Conservation (phyloP, 1,140 invertebrate species). For the Steinernema feltiae region DNA sequence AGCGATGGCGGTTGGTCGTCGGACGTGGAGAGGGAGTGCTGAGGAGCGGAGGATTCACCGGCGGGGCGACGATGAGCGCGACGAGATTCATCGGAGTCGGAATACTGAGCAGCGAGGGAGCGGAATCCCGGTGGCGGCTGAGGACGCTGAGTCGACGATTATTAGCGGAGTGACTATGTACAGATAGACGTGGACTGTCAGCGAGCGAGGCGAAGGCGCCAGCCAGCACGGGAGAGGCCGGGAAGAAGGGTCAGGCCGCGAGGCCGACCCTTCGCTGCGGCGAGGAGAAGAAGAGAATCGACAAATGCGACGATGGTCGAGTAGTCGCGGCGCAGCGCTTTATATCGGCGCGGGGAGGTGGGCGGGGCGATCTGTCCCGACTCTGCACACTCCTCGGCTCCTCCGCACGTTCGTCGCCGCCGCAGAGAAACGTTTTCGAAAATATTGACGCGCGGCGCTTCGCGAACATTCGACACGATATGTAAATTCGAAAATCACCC, state of each 20-base stretch:
- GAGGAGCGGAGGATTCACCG: no score
- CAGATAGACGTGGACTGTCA: not conserved
- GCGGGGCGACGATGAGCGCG: no score
- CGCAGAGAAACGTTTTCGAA: conserved; percentile 8
- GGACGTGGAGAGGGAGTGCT: not conserved
- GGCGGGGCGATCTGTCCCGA: not conserved
- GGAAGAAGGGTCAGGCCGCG: not conserved
- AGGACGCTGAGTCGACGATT: not conserved
- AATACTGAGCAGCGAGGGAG: not conserved
- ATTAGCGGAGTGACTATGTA: conserved; percentile 7
- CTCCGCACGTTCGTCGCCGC: not conserved
- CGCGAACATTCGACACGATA: no score
- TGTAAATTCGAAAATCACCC: no score
- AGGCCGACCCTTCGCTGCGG: not conserved
- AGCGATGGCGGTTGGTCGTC: not conserved
- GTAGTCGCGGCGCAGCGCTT: not conserved
- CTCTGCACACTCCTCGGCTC: not conserved
- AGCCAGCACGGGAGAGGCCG: not conserved
- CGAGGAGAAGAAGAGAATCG: not conserved
- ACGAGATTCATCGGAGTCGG: not conserved
- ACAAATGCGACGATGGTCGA: not conserved
- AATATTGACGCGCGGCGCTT: conserved; percentile 5
- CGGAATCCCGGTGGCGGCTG: not conserved
- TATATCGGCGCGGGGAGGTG: not conserved
- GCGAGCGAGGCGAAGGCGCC: not conserved